Evolutionary conservation across 1,140 invertebrate genomes (phyloP), one percentile per base, ranked within the genome.

Genomic region (Drosophila equinoxialis): DNA sequence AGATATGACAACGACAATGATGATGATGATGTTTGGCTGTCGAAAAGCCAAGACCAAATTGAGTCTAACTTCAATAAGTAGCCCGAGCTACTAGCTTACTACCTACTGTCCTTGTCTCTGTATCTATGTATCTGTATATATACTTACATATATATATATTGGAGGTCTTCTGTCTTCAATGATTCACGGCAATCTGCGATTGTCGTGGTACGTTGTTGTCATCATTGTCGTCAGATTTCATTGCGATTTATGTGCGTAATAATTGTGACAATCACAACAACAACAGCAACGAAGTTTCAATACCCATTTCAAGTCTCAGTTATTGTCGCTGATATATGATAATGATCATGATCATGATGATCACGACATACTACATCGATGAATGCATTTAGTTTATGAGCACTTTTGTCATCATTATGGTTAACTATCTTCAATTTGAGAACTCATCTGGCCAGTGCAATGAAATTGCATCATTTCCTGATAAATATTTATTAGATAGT

Each of bases 171-270:
- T 37, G 37, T 57, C 20, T 51, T 69, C 64, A 62, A 71, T 74
- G 72, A 74, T 74, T 51, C 62, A 71, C 42, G 1, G 71, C 71
- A 71, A 74, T 68, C 65, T 74, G 66, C 70, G 72, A 72, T 74
- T 65, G 64, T 71, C 71, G 69, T 48, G 45, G 14, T 48, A 20
- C 37, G 59, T 41, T 41, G 59, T 62, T 35, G 68, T 70, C 60
- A 62, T 64, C 58, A 55, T 58, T 35, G 37, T 66, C 59, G 37
- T 64, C 60, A 64, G 68, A 68, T 75, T 87, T 79, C 70, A 87
- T 83, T 79, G 79, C 87, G 78, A 90, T 90, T 90, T 90, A 90
- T 90, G 83, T 90, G 87, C 87, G 87, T 90, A 90, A 90, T 90
- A 90, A 90, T 84, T 90, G 87, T 87, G 87, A 90, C 87, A 90